Conservation (phyloP, 2,113 vertebrate species). For the Corythoichthys intestinalis region DNA sequence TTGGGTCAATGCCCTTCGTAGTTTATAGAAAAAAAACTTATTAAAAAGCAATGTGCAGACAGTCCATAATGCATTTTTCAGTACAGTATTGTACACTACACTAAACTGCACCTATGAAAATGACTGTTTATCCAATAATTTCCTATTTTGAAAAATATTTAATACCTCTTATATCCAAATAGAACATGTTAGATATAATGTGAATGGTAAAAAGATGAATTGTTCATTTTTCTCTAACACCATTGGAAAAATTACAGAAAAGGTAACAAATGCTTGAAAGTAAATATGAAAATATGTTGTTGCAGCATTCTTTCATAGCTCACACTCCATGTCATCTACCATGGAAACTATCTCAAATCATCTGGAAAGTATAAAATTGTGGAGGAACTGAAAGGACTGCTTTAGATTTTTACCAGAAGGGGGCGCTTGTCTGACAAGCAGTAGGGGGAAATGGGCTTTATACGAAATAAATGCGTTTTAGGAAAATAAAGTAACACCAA, state of each 20-base stretch:
- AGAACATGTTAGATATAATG: background rate
- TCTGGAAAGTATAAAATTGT: slow-evolving; percentile 53
- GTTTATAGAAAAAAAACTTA: background rate
- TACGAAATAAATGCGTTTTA: slow-evolving; percentile 7
- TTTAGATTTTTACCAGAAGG: slow-evolving; percentile 57
- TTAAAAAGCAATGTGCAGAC: background rate
- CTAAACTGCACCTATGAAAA: background rate
- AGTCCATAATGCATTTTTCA: background rate
- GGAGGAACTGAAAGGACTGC: slow-evolving; percentile 33
- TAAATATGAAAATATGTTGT: slow-evolving; percentile 16
- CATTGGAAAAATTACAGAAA: background rate
- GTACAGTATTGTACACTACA: background rate
- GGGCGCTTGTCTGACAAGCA: slow-evolving; percentile 62
- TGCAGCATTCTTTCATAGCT: slow-evolving; percentile 25
- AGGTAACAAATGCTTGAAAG: background rate
- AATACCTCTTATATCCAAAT: slow-evolving; percentile 1
- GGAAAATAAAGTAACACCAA: slow-evolving; percentile 1
- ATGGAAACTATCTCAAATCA: slow-evolving; percentile 68
- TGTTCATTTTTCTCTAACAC: slow-evolving; percentile 1
- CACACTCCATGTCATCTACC: slow-evolving; percentile 40
- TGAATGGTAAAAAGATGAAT: slow-evolving; percentile 6
- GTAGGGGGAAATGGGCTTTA: slow-evolving; percentile 18
- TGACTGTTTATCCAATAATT: background rate
- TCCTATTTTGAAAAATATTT: background rate
- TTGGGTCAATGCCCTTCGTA: background rate